Evolutionary conservation across 2,113 vertebrate species (phyloP).

Genomic region (Hystrix brachyura): DNA sequence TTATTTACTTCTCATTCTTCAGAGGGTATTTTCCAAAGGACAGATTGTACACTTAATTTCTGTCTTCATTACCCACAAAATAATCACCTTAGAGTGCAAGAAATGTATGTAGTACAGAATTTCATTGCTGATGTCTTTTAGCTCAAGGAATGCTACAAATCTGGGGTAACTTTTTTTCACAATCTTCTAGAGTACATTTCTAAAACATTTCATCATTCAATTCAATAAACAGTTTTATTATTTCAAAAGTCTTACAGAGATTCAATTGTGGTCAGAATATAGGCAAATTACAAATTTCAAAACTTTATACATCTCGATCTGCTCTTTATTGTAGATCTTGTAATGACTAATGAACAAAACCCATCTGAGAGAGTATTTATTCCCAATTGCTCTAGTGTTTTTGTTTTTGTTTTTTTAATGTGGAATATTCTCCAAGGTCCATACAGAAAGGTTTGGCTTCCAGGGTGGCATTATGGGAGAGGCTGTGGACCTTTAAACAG

Average conservation of each 20-base stretch:
- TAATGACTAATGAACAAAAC: not conserved
- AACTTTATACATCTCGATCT: not conserved
- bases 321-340: not conserved
- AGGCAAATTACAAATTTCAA: not conserved
- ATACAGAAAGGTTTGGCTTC: not conserved
- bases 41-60: constrained; percentile 34
- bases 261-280: not conserved
- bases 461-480: not conserved
- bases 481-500: not conserved
- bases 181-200: not conserved
- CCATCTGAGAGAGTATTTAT: not conserved
- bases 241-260: not conserved
- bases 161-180: not conserved
- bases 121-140: constrained; percentile 2
- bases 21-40: constrained; percentile 33
- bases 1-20: constrained; percentile 37
- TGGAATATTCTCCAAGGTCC: not conserved
- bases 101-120: constrained; percentile 9
- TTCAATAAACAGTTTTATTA: not conserved
- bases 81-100: not conserved
- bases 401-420: not conserved
- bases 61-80: constrained; percentile 42
- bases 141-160: constrained; percentile 21
- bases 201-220: constrained; percentile 29
- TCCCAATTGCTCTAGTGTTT: not conserved